Evolutionary conservation across 2,113 vertebrate genomes (phyloP), one percentile per base, ranked within the genome.

Genomic region (Sphaerodactylus townsendi): DNA sequence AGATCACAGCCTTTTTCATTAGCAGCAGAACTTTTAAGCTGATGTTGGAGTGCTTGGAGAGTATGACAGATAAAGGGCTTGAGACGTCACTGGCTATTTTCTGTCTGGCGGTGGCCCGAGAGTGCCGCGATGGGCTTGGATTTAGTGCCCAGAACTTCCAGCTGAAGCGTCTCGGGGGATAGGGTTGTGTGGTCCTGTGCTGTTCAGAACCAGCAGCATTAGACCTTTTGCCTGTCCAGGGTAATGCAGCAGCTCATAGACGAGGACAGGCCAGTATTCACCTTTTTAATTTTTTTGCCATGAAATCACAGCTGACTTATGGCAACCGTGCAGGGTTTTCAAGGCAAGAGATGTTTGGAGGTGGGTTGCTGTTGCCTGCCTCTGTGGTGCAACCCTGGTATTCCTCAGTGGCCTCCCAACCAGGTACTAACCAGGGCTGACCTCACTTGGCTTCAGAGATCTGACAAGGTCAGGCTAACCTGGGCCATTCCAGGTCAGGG

Each of bases 61-160:
- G 72, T 65, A 68, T 13, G 0, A 66, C 5, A 81, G 74, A 21
- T 33, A 0, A 2, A 53, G 62, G 28, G 72, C 5, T 4, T 39
- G 28, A 33, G 1, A 23, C 48, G 2, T 19, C 30, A 50, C 11
- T 66, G 15, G 0, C 0, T 35, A 75, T 90, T 62, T 2, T 10
- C 1, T 76, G 48, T 44, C 75, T 2, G n/a, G 82, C 5, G 4
- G 35, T 37, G 3, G 3, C 23, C 25, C 8, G 8, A 15, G 39
- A 85, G 33, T 59, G 6, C 64, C 14, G 30, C 2, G 39, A 41
- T 37, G 13, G 14, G 7, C 4, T 85, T 64, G 0, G 0, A 2
- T 79, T 56, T n/a, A 4, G 5, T 10, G 3, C 53, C 35, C 8
- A 4, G 2, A 33, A 17, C 35, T 59, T 39, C 35, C 3, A 30